Conservation (phyloP, 2,113 vertebrate species). For the Catharus minimus region DNA sequence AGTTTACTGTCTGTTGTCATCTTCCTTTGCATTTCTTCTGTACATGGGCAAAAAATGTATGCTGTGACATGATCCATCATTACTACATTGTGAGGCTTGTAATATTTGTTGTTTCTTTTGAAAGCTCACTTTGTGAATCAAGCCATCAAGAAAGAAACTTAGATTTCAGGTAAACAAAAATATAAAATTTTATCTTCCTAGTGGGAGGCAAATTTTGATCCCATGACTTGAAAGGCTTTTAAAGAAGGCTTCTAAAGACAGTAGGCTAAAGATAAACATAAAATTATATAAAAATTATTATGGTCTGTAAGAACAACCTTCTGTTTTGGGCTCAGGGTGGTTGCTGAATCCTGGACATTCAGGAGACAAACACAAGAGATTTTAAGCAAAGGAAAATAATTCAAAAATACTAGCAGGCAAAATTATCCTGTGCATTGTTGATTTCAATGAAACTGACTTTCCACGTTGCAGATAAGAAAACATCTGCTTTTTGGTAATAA, state of each 20-base stretch:
- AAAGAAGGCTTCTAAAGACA: not conserved
- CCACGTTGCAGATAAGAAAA: not conserved
- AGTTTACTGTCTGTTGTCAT: not conserved
- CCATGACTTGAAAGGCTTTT: not conserved
- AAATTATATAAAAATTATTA: not conserved
- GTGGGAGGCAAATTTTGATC: not conserved
- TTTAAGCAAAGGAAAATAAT: not conserved
- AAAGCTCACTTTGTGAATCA: not conserved
- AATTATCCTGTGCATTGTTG: not conserved
- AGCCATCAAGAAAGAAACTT: not conserved
- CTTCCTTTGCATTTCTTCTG: not conserved
- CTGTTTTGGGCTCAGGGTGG: not conserved
- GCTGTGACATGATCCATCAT: accelerated
- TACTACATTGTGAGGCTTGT: not conserved
- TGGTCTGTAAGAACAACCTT: not conserved
- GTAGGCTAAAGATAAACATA: not conserved
- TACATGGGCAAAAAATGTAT: not conserved
- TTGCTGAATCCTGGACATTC: not conserved
- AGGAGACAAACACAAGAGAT: not conserved
- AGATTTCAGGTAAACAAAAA: not conserved
- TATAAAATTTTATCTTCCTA: not conserved
- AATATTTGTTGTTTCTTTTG: not conserved
- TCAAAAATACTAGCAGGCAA: not conserved
- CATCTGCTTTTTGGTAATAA: not conserved
- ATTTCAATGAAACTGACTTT: not conserved